These are phyloP conservation scores for Nudaria mundana DNA, from an alignment of 2,888 invertebrate species.

Conservation along the genomic window DNA sequence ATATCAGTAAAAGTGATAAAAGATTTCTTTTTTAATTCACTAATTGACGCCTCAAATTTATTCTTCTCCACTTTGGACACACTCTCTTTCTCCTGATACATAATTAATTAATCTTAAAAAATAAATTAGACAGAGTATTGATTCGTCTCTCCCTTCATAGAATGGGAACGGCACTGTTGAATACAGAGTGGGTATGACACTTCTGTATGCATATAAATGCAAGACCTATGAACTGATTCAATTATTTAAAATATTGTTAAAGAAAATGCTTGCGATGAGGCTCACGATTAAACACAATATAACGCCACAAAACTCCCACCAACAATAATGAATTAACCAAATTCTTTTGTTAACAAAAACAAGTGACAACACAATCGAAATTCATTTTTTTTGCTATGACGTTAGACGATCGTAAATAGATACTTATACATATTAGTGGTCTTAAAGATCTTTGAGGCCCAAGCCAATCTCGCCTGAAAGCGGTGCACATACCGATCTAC, in stretches of 20 bases:
- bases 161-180: slow-evolving; percentile 17
- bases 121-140: neutral
- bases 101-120: slow-evolving; percentile 34
- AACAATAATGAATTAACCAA: too few species aligned
- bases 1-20: slow-evolving; percentile 63
- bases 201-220: slow-evolving; percentile 51
- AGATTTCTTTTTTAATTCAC: slow-evolving; percentile 66
- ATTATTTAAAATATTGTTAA: slow-evolving; percentile 50
- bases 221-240: slow-evolving; percentile 63
- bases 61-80: slow-evolving; percentile 52
- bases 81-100: slow-evolving; percentile 57
- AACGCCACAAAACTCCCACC: neutral
- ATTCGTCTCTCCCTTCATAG: slow-evolving; percentile 13
- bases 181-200: neutral
- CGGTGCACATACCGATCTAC: too few species aligned
- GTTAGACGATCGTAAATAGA: too few species aligned
- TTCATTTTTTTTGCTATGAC: too few species aligned
- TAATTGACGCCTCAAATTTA: slow-evolving; percentile 67
- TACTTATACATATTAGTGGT: too few species aligned
- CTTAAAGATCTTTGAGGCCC: too few species aligned
- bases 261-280: slow-evolving; percentile 42
- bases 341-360: too few species aligned
- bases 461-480: too few species aligned
- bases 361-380: too few species aligned
- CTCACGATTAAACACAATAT: neutral